Evolutionary conservation across 2,113 vertebrate species (phyloP).

Genomic region (Phyllostomus hastatus): DNA sequence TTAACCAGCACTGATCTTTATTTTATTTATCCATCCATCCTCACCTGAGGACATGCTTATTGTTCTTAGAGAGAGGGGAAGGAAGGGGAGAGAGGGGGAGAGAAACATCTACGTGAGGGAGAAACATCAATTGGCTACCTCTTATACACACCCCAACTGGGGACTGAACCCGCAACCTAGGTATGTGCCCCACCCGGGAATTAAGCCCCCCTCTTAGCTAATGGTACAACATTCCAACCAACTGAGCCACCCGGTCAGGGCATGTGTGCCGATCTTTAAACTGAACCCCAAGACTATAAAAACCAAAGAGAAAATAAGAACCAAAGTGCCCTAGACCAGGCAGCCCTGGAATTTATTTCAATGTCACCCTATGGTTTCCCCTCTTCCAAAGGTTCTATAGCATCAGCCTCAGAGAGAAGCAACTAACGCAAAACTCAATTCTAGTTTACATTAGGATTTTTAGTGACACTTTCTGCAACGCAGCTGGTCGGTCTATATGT

Average conservation of each 20-base stretch:
- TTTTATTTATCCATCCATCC: neutral
- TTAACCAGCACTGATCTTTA: neutral
- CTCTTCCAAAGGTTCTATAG: neutral
- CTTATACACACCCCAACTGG: too few relatives aligned
- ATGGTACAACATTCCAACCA: too few relatives aligned
- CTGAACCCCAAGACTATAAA: neutral
- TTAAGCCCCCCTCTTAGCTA: too few relatives aligned
- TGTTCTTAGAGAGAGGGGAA: too few relatives aligned
- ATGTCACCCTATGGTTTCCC: neutral
- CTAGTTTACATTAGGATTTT: neutral
- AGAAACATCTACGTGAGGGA: too few relatives aligned
- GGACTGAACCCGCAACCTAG: too few relatives aligned
- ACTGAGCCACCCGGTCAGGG: too few relatives aligned
- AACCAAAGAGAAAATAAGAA: neutral
- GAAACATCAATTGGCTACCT: too few relatives aligned
- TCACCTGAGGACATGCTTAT: too few relatives aligned
- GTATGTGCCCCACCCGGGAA: too few relatives aligned
- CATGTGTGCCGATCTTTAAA: neutral
- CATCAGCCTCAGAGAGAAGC: neutral
- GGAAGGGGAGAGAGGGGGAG: too few relatives aligned
- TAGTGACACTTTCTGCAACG: accelerated
- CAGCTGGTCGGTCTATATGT: neutral
- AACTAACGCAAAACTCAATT: accelerated
- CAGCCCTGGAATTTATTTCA: neutral
- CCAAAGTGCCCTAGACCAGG: neutral